Evolutionary conservation across 1,140 invertebrate species (phyloP).

Genomic region (Drosophila willistoni): DNA sequence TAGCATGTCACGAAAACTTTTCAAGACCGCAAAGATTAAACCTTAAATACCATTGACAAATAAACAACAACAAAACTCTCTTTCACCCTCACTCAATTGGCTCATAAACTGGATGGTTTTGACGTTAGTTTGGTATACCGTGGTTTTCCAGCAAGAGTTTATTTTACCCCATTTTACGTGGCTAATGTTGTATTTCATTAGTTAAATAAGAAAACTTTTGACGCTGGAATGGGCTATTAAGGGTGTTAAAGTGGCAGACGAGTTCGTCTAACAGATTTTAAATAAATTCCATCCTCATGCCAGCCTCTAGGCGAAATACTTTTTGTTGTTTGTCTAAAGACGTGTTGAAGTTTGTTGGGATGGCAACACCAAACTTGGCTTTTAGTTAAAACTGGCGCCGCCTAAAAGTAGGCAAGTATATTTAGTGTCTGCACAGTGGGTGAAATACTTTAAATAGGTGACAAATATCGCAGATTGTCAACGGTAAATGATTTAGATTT

Average conservation of each 20-base stretch:
- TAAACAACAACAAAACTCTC: not conserved
- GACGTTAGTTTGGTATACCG: not conserved
- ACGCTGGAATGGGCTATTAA: not conserved
- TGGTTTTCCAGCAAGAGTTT: constrained; percentile 19
- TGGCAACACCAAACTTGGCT: constrained; percentile 57
- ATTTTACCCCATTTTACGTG: constrained; percentile 12
- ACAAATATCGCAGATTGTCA: too few relatives aligned
- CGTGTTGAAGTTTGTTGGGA: constrained; percentile 12
- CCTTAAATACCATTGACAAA: constrained; percentile 12
- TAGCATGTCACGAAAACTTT: constrained; percentile 29
- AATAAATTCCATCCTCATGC: constrained; percentile 2
- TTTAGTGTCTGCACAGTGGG: not conserved
- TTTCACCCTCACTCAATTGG: not conserved
- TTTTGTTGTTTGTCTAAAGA: constrained; percentile 10
- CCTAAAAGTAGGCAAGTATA: constrained; percentile 58
- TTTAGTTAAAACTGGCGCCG: constrained; percentile 21
- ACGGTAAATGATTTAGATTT: not conserved
- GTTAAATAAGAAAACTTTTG: constrained; percentile 24
- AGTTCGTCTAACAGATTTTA: constrained; percentile 23
- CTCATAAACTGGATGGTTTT: constrained; percentile 30
- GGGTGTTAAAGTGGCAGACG: constrained; percentile 26
- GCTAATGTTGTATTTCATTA: constrained; percentile 35
- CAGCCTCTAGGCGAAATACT: not conserved
- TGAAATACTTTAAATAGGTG: not conserved
- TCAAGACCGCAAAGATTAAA: constrained; percentile 31